phyloP scores from a whole-genome alignment of 2,888 invertebrate genomes.

The Trimorus sp. region DNA sequence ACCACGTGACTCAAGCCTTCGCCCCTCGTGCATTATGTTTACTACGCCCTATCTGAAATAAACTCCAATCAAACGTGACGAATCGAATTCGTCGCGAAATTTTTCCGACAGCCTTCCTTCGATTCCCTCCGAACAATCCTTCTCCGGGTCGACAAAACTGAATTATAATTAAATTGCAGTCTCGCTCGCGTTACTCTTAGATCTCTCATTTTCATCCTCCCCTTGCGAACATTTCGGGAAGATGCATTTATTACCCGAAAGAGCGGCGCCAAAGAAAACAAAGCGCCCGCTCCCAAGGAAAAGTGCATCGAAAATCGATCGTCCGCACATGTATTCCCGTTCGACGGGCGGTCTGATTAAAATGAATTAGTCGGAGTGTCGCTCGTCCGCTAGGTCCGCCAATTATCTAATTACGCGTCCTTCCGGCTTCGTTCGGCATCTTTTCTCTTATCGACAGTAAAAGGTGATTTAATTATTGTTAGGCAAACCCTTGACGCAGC shows the following conservation, averaged over 20 bases:
- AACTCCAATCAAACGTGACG: too few relatives aligned
- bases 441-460: conserved; percentile 66
- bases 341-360: conserved; percentile 68
- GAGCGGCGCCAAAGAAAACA: conserved; percentile 8
- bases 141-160: too few relatives aligned
- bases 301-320: conserved; percentile 66
- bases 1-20: too few relatives aligned
- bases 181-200: too few relatives aligned
- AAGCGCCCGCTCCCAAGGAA: conserved; percentile 20
- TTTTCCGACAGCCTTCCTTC: too few relatives aligned
- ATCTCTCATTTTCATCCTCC: too few relatives aligned
- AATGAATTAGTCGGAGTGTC: conserved; percentile 74
- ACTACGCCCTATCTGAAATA: too few relatives aligned
- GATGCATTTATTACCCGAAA: conserved; percentile 6
- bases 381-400: conserved; percentile 66
- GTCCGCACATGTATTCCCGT: conserved; percentile 25
- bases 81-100: too few relatives aligned
- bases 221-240: neutral
- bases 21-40: too few relatives aligned
- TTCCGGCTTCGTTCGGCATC: conserved; percentile 61
- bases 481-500: conserved; percentile 67
- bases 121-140: too few relatives aligned
- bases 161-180: too few relatives aligned
- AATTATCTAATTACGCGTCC: conserved; percentile 73
- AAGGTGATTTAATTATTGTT: conserved; percentile 76